Evolutionary conservation across 2,888 invertebrate species (phyloP).

Genomic region (Deladenus siricidicola): DNA sequence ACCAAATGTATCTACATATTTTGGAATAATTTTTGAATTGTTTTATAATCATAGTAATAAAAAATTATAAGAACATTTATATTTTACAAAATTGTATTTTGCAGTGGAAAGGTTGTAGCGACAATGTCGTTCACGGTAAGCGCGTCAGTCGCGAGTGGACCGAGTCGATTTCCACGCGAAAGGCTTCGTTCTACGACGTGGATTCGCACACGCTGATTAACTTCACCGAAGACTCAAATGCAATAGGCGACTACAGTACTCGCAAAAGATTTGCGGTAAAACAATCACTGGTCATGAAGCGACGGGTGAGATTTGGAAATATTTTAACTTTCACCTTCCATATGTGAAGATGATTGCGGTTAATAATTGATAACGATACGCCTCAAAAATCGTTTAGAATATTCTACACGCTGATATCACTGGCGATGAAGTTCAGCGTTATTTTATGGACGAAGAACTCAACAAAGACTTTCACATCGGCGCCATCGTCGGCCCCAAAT

Average conservation of each 20-base stretch:
- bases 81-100: no score
- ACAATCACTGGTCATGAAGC: background rate
- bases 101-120: conserved; percentile 80
- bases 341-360: no score
- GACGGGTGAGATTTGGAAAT: background rate
- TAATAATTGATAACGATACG: no score
- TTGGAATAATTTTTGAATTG: no score
- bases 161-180: conserved; percentile 56
- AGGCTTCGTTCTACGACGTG: conserved; percentile 1
- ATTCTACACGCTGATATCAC: background rate
- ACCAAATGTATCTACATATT: no score
- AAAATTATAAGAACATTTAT: no score
- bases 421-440: background rate
- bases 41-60: no score
- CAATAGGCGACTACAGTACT: background rate
- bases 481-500: conserved; percentile 15
- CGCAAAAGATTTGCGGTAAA: background rate
- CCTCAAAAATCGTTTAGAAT: background rate
- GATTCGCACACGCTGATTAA: conserved; percentile 3
- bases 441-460: background rate
- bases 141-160: conserved; percentile 68
- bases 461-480: background rate
- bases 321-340: no score
- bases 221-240: conserved; percentile 3
- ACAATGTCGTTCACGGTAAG: conserved; percentile 67